These are phyloP conservation scores for Zaprionus kolodkinae DNA, from an alignment of 1,140 invertebrate genomes.

Conservation along the genomic window DNA sequence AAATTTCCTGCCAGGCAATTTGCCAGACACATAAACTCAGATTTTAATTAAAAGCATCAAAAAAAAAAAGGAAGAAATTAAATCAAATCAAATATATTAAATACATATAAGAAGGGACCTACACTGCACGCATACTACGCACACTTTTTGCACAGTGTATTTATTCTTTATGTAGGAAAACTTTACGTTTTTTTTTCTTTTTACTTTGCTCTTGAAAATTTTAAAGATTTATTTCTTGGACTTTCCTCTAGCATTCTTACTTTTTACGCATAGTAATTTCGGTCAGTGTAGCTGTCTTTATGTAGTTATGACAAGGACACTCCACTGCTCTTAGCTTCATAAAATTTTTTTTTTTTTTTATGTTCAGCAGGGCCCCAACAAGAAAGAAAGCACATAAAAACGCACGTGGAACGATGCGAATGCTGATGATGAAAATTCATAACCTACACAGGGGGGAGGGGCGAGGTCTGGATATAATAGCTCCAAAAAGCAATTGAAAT, in stretches of 20 bases:
- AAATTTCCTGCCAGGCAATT: conserved; percentile 57
- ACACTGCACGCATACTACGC: neutral
- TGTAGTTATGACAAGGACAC: conserved; percentile 48
- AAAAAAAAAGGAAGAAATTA: conserved; percentile 8
- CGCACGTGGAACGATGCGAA: conserved; percentile 31
- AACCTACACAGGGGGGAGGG: conserved; percentile 25
- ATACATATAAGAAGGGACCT: neutral
- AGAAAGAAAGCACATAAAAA: conserved; percentile 56
- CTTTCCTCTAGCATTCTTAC: neutral
- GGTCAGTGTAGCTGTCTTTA: conserved; percentile 5
- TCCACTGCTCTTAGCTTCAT: conserved; percentile 58
- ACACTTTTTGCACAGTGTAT: too few relatives aligned
- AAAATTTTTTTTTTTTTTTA: too few relatives aligned
- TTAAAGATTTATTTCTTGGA: neutral
- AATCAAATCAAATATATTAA: conserved; percentile 33
- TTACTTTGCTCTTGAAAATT: too few relatives aligned
- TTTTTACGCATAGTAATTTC: neutral
- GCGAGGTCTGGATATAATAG: conserved; percentile 1
- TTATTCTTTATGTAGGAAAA: too few relatives aligned
- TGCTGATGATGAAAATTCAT: conserved; percentile 73
- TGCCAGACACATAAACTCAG: conserved; percentile 60
- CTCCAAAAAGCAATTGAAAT: conserved; percentile 65
- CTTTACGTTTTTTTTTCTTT: too few relatives aligned
- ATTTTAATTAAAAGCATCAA: conserved; percentile 72
- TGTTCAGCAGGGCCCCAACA: conserved; percentile 42